Evolutionary conservation across 2,888 invertebrate genomes (phyloP).

Genomic region (Meteorus cinctellus): DNA sequence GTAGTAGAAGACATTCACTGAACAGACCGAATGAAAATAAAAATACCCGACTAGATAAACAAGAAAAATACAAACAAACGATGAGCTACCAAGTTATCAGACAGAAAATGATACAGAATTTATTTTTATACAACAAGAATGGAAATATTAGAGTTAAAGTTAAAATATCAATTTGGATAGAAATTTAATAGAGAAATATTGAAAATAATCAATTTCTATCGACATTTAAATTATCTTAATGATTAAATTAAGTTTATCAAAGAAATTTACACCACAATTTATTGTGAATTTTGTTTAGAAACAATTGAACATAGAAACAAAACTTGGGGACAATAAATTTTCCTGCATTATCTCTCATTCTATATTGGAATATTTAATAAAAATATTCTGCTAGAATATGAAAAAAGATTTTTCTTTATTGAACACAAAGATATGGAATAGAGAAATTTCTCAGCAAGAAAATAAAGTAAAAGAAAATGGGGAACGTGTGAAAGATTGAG

Average conservation of each 20-base stretch:
- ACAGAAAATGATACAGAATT: not conserved
- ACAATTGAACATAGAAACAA: too few species aligned
- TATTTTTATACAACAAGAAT: too few species aligned
- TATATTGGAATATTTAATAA: not conserved
- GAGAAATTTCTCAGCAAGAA: not conserved
- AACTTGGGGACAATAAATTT: too few species aligned
- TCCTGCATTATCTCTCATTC: not conserved
- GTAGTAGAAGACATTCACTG: conserved; percentile 3
- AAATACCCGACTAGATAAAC: not conserved
- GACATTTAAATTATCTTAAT: too few species aligned
- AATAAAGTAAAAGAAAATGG: not conserved
- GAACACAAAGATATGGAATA: not conserved
- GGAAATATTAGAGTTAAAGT: too few species aligned
- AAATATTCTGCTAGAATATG: not conserved
- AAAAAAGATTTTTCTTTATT: not conserved
- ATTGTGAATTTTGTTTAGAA: too few species aligned
- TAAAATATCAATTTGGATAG: too few species aligned
- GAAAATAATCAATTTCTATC: too few species aligned
- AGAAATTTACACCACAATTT: too few species aligned
- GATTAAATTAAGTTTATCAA: too few species aligned
- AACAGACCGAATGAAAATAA: not conserved
- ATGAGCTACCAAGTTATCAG: not conserved
- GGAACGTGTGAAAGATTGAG: not conserved
- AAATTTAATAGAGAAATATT: too few species aligned
- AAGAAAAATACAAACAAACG: not conserved